Base-by-base conservation (phyloP, 2,113 vertebrate genomes). In the Hypanus sabinus region DNA sequence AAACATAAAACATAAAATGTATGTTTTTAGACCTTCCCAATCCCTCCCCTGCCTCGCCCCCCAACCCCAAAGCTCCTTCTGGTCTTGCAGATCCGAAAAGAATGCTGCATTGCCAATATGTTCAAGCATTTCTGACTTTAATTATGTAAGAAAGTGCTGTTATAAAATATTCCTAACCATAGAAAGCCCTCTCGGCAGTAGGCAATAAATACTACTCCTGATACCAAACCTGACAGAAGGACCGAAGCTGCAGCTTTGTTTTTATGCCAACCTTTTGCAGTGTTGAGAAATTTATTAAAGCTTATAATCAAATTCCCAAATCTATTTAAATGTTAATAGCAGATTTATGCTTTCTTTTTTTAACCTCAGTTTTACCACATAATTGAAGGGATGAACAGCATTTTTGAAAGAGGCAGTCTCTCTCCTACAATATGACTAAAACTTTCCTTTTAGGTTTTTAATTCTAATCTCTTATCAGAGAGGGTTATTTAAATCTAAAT, bases 241-340 rank as follows among this genome's bases (percentile, higher is more conserved):
- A 46, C 46, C 24, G 33, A 87, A 62, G 14, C 55, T 3, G 57
- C 12, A 60, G 6, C 83, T 87, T 24, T 60, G 83, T 10, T 3
- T 62, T 60, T 60, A 87, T 55, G 57, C 11, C 30, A 60, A 60
- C 3, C 11, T 33, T 70, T 68, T 92, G 33, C 20, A 38, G 20
- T 16, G 2, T 22, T 70, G 62, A 92, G 88, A 24, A 92, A n/a
- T 7, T 92, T 92, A 71, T 92, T 92, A 92, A 92, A 70, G 46
- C 20, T 60, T 27, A 38, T 70, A 12, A 38, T 10, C 65, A 92
- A 92, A 92, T 92, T 92, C 36, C 68, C 4, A 65, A 62, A 92
- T 10, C 68, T 38, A 12, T 71, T 92, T 71, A 92, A 92, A 92
- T 36, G 65, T 6, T 65, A 92, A 36, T 70, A 27, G 60, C 88